Percentiles rank a stretch among this genome's conserved stretches.
Evolutionary conservation across 2,797 vertebrate species (phyloP).

Genomic region (Diplodus sargus): DNA sequence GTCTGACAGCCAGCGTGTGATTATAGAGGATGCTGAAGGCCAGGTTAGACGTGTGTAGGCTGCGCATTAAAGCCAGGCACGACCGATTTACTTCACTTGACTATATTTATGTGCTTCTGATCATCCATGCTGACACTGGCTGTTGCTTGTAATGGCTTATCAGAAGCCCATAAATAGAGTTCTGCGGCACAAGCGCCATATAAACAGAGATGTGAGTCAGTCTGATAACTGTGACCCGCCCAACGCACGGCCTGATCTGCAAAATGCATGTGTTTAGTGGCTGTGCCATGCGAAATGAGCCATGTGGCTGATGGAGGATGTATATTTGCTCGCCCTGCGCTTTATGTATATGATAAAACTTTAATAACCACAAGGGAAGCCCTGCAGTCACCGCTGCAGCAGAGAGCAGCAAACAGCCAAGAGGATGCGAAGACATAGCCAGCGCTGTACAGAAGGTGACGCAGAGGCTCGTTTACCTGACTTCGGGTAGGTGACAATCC

Average conservation of each 20-base stretch:
- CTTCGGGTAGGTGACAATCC: slow-evolving; percentile 98
- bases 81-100: slow-evolving; percentile 7
- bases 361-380: slow-evolving; percentile 16
- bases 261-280: not conserved
- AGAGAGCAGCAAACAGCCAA: not conserved
- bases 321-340: not conserved
- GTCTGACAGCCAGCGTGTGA: not conserved
- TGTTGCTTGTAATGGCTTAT: slow-evolving; percentile 1
- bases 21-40: not conserved
- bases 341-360: slow-evolving; percentile 22
- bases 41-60: not conserved
- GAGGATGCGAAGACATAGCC: not conserved
- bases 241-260: not conserved
- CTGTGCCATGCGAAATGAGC: not conserved
- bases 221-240: not conserved
- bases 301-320: rapidly evolving
- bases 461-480: slow-evolving; percentile 86
- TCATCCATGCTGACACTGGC: not conserved
- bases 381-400: slow-evolving; percentile 19
- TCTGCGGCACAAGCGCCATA: slow-evolving; percentile 4
- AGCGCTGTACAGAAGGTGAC: slow-evolving; percentile 1
- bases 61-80: not conserved
- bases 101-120: not conserved
- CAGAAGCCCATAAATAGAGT: slow-evolving; percentile 19
- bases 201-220: not conserved